Evolutionary conservation across 2,113 vertebrate genomes (phyloP).

Genomic region (Pollachius pollachius): DNA sequence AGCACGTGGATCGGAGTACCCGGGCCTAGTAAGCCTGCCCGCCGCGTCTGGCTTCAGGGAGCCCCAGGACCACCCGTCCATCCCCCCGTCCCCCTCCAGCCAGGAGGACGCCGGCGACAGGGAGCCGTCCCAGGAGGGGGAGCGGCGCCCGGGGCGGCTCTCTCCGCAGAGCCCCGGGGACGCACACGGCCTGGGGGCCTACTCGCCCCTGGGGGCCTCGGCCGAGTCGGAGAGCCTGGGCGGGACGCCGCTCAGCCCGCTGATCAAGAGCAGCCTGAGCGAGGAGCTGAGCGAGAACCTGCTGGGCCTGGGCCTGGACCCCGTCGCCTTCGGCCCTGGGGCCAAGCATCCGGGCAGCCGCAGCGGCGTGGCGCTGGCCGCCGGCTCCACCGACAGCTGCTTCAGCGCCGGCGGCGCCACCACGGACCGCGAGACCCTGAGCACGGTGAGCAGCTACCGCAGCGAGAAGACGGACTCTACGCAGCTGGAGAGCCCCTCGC

Average conservation of each 20-base stretch:
- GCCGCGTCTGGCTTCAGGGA: constrained; percentile 62
- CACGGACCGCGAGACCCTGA: constrained; percentile 83
- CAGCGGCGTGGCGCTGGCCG: constrained; percentile 72
- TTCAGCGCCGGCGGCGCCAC: constrained; percentile 78
- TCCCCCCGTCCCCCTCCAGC: constrained; percentile 77
- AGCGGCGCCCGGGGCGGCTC: constrained; percentile 41
- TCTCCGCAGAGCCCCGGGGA: constrained; percentile 49
- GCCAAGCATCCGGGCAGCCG: constrained; percentile 68
- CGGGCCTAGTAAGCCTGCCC: constrained; percentile 60
- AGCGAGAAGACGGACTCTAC: constrained; percentile 90
- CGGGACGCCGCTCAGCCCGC: constrained; percentile 84
- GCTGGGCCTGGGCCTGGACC: constrained; percentile 76
- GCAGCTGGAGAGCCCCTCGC: constrained; percentile 84
- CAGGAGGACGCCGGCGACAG: constrained; percentile 77
- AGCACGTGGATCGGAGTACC: constrained; percentile 65
- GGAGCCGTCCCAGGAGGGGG: constrained; percentile 56
- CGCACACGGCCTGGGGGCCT: constrained; percentile 46
- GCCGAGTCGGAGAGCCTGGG: constrained; percentile 77
- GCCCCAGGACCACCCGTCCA: constrained; percentile 63
- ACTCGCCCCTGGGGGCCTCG: constrained; percentile 69
- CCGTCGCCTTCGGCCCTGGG: constrained; percentile 68
- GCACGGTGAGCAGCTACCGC: constrained; percentile 86
- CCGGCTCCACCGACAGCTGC: constrained; percentile 87
- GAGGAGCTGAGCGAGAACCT: constrained; percentile 87
- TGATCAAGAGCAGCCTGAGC: constrained; percentile 85